phyloP scores from a whole-genome alignment of 2,797 vertebrate species.

The Trachurus trachurus region DNA sequence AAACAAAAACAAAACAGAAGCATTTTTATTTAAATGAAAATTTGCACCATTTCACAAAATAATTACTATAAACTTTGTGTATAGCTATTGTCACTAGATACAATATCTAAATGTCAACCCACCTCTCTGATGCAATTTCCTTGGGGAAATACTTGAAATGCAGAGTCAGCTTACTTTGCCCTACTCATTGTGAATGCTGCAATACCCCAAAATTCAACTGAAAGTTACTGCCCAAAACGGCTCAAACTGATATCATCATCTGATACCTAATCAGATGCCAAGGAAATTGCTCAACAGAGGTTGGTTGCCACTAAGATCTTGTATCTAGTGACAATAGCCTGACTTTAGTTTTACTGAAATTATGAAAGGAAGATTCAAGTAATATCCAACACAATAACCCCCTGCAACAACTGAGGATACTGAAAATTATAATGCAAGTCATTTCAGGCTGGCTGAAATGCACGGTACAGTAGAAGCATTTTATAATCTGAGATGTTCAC shows the following conservation, averaged over 20 bases:
- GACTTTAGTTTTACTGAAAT: neutral
- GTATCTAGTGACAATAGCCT: neutral
- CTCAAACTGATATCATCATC: slow-evolving; percentile 4
- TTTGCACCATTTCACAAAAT: neutral
- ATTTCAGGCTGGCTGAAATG: neutral
- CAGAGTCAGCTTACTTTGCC: neutral
- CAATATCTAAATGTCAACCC: neutral
- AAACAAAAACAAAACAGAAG: neutral
- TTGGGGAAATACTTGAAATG: neutral
- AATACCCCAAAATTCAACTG: neutral
- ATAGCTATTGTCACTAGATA: neutral
- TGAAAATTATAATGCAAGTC: neutral
- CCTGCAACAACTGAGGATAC: too few relatives aligned
- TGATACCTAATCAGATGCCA: neutral
- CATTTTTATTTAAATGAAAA: too few relatives aligned
- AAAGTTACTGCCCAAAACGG: slow-evolving; percentile 7
- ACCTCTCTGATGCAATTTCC: neutral
- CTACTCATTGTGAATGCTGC: neutral
- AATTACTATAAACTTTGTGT: neutral
- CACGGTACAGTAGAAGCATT: neutral
- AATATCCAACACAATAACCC: neutral
- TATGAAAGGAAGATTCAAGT: neutral
- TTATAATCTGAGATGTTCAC: neutral
- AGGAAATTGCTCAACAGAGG: neutral
- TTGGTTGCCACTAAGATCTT: neutral